These are phyloP conservation scores for Psettodes erumei DNA, from an alignment of 2,113 vertebrate species.

Conservation along the genomic window DNA sequence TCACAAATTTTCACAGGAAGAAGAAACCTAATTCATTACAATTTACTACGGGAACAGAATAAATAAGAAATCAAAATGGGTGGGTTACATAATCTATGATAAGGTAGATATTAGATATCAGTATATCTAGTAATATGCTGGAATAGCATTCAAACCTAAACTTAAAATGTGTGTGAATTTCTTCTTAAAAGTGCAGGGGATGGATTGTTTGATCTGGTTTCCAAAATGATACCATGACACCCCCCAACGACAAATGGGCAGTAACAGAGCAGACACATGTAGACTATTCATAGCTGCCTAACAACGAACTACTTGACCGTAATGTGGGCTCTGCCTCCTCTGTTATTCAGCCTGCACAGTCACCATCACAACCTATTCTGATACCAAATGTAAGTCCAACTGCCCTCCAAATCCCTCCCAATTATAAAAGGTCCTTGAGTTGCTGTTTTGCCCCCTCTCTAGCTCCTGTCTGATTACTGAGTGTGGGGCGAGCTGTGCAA, in stretches of 20 bases:
- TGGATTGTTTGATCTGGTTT: constrained; percentile 26
- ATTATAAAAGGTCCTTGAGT: constrained; percentile 85
- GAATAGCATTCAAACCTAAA: constrained; percentile 11
- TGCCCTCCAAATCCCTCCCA: constrained; percentile 79
- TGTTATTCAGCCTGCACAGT: constrained; percentile 51
- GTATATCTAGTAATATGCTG: not conserved
- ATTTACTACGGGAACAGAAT: constrained; percentile 13
- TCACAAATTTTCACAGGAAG: not conserved
- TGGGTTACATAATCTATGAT: not conserved
- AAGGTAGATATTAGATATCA: constrained; percentile 12
- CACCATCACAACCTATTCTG: constrained; percentile 70
- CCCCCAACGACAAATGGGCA: constrained; percentile 44
- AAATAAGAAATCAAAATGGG: constrained; percentile 28
- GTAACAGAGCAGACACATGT: constrained; percentile 38
- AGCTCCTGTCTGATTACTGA: constrained; percentile 84
- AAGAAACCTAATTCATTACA: constrained; percentile 11
- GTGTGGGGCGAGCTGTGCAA: constrained; percentile 75
- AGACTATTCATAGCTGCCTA: constrained; percentile 60
- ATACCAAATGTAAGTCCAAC: constrained; percentile 78
- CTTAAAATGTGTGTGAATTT: not conserved
- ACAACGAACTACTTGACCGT: constrained; percentile 65
- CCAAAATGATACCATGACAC: constrained; percentile 25
- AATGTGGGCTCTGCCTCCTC: constrained; percentile 53
- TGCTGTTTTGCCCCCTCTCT: constrained; percentile 77
- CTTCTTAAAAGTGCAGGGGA: not conserved